These are phyloP conservation scores for Rambutsinella grinnellia DNA, from an alignment of 2,888 invertebrate species.

Conservation along the genomic window DNA sequence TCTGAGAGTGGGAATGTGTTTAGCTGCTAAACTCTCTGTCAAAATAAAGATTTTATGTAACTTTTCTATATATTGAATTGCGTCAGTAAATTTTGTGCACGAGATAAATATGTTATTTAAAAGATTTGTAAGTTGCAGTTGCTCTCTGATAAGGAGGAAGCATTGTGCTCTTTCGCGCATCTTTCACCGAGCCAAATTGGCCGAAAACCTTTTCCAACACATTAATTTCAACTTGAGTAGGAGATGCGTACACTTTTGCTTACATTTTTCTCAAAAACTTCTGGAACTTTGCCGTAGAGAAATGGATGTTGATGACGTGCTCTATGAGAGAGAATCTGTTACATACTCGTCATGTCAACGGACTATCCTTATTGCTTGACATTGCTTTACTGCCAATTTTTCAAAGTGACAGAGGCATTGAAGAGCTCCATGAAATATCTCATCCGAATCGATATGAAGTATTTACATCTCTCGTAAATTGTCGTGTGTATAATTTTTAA, in stretches of 20 bases:
- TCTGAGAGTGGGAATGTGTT: no score
- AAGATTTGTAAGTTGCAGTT: no score
- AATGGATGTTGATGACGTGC: neutral
- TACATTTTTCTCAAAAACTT: neutral
- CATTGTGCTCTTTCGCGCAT: no score
- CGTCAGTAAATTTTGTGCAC: no score
- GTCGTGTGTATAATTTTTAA: neutral
- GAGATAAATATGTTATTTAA: no score
- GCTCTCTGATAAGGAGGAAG: neutral
- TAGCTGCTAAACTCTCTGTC: no score
- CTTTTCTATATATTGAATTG: no score
- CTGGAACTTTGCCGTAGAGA: neutral
- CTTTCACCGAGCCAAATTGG: constrained; percentile 8
- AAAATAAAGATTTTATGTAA: no score
- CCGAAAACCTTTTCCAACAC: constrained; percentile 7
- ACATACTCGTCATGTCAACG: neutral
- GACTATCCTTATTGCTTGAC: neutral
- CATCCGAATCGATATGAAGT: neutral
- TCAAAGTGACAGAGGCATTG: neutral
- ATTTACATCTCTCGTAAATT: neutral
- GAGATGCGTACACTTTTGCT: neutral
- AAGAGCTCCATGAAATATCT: neutral
- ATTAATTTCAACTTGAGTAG: constrained; percentile 3
- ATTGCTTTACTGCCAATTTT: neutral
- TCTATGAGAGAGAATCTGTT: neutral